Percentiles rank a stretch among this genome's conserved stretches.
Conservation (phyloP, 2,113 vertebrate species). For the Campylomormyrus numenius region DNA sequence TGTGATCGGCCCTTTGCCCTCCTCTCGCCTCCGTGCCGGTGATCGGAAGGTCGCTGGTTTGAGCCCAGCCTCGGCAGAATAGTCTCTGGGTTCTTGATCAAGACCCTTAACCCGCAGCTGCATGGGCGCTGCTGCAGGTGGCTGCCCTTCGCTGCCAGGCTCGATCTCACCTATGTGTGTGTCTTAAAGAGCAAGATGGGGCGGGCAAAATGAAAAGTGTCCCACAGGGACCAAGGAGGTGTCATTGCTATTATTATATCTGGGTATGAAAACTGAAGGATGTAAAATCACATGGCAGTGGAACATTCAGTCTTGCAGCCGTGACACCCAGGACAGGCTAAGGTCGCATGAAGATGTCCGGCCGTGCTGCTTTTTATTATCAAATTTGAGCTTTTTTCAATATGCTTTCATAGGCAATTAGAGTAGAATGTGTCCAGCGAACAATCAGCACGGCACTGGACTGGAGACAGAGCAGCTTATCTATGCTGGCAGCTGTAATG, state of each 20-base stretch:
- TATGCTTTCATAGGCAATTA: slow-evolving; percentile 6
- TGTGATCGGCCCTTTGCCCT: not conserved
- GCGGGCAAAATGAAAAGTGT: not conserved
- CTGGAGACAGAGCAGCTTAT: slow-evolving; percentile 12
- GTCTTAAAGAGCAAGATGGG: not conserved
- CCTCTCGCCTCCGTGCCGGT: not conserved
- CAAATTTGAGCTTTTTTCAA: slow-evolving; percentile 12
- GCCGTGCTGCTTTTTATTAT: not conserved
- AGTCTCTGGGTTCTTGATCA: not conserved
- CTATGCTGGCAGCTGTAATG: slow-evolving; percentile 6
- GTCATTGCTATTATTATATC: not conserved
- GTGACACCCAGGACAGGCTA: not conserved
- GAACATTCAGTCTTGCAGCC: not conserved
- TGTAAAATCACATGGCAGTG: not conserved
- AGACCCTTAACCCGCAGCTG: not conserved
- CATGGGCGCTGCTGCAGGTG: not conserved
- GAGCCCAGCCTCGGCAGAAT: not conserved
- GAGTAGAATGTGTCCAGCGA: not conserved
- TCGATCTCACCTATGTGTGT: not conserved
- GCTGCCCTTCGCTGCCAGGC: not conserved
- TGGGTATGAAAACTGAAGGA: not conserved
- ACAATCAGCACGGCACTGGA: not conserved
- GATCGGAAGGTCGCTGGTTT: not conserved
- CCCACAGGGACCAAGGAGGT: not conserved
- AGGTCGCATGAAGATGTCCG: not conserved